Conservation (phyloP, 2,113 vertebrate species). For the Cyphomyrus discorhynchus region DNA sequence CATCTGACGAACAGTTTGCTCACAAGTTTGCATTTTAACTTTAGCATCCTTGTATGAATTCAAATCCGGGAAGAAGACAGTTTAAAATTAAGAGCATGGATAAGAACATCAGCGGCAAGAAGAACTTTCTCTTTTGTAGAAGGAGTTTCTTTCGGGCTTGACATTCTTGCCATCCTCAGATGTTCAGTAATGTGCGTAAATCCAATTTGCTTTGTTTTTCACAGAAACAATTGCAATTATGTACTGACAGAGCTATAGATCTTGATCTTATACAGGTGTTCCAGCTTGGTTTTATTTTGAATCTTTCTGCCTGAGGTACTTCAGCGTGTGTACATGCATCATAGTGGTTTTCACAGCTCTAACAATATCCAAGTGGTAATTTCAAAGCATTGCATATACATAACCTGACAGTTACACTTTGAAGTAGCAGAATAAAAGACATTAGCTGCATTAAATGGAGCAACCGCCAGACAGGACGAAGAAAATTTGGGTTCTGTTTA, state of each 20-base stretch:
- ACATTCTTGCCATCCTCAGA: not conserved
- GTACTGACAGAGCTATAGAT: not conserved
- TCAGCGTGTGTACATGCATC: too few relatives aligned
- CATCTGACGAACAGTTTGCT: not conserved
- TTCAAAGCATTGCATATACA: not conserved
- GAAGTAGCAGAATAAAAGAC: not conserved
- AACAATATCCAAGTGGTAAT: not conserved
- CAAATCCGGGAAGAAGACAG: not conserved
- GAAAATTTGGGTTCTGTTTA: not conserved
- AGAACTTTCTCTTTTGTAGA: not conserved
- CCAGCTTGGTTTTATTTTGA: not conserved
- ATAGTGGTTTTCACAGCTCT: not conserved
- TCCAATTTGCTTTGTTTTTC: not conserved
- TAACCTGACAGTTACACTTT: not conserved
- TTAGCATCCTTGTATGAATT: not conserved
- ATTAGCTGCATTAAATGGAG: not conserved
- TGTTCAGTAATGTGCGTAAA: not conserved
- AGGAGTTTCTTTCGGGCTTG: not conserved
- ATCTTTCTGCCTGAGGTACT: not conserved
- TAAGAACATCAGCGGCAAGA: not conserved
- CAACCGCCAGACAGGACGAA: too few relatives aligned
- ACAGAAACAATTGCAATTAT: not conserved
- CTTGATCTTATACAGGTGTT: not conserved
- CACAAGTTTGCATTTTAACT: not conserved
- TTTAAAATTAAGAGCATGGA: not conserved